These are phyloP conservation scores for Leptopterna dolabrata DNA, from an alignment of 2,888 invertebrate genomes.

Conservation along the genomic window DNA sequence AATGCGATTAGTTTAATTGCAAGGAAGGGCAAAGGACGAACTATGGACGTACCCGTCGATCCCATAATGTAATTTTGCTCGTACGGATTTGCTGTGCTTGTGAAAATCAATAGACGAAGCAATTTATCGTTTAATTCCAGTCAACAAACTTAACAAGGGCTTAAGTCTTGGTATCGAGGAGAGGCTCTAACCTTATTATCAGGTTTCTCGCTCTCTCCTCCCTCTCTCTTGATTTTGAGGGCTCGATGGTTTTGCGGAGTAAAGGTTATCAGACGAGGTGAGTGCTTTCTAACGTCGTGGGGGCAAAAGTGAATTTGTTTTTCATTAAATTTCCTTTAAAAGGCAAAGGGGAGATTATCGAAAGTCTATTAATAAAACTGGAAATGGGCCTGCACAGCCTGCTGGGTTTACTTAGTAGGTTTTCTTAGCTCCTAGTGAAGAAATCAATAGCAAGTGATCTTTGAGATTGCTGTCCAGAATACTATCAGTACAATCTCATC, in stretches of 20 bases:
- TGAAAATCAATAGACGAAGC: slow-evolving; percentile 23
- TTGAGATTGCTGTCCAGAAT: no score
- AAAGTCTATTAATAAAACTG: slow-evolving; percentile 20
- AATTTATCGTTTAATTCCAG: slow-evolving; percentile 40
- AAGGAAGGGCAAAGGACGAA: background rate
- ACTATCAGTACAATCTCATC: no score
- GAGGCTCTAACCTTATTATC: slow-evolving; percentile 45
- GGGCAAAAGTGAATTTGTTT: slow-evolving; percentile 23
- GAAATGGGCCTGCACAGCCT: background rate
- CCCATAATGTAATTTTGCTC: background rate
- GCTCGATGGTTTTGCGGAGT: slow-evolving; percentile 31
- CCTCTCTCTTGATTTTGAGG: background rate
- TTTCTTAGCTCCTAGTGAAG: background rate
- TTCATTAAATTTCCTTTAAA: slow-evolving; percentile 27
- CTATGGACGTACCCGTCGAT: background rate
- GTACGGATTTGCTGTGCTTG: background rate
- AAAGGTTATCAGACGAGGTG: slow-evolving; percentile 9
- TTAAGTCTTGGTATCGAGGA: slow-evolving; percentile 40
- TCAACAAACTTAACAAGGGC: slow-evolving; percentile 39
- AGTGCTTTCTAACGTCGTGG: background rate
- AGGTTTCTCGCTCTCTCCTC: background rate
- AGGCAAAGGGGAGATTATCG: background rate
- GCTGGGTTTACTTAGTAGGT: background rate
- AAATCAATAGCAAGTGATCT: background rate
- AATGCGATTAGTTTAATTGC: background rate